Conservation (phyloP, 1,140 invertebrate genomes). For the Drosophila persimilis region DNA sequence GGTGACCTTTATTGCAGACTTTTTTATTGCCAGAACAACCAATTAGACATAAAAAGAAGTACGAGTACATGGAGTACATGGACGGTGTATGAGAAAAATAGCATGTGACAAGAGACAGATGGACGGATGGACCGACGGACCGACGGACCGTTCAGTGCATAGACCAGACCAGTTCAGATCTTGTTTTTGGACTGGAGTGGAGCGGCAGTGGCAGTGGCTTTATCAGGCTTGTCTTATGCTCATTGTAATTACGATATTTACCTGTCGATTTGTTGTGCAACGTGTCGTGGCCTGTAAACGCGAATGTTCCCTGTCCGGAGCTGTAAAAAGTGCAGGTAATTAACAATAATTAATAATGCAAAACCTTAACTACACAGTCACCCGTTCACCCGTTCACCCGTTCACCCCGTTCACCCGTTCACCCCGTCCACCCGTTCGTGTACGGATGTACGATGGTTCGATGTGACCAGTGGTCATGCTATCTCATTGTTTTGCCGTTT, state of each 20-base stretch:
- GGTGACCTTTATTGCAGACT: too few species aligned
- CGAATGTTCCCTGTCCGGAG: neutral
- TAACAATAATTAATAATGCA: conserved; percentile 72
- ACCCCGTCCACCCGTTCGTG: too few species aligned
- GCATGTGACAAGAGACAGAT: too few species aligned
- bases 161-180: neutral
- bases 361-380: conserved; percentile 23
- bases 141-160: neutral
- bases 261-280: conserved; percentile 34
- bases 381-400: too few species aligned
- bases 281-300: conserved; percentile 13
- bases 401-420: too few species aligned
- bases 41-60: too few species aligned
- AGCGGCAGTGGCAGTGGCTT: neutral
- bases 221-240: conserved; percentile 20
- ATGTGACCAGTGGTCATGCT: too few species aligned
- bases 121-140: neutral
- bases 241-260: conserved; percentile 38
- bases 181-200: neutral
- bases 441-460: too few species aligned
- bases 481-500: conserved; percentile 17
- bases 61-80: too few species aligned
- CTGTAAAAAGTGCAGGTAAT: conserved; percentile 41
- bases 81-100: too few species aligned
- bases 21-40: too few species aligned